phyloP scores from a whole-genome alignment of 2,113 vertebrate genomes.

The Neodontobutis hainanensis region DNA sequence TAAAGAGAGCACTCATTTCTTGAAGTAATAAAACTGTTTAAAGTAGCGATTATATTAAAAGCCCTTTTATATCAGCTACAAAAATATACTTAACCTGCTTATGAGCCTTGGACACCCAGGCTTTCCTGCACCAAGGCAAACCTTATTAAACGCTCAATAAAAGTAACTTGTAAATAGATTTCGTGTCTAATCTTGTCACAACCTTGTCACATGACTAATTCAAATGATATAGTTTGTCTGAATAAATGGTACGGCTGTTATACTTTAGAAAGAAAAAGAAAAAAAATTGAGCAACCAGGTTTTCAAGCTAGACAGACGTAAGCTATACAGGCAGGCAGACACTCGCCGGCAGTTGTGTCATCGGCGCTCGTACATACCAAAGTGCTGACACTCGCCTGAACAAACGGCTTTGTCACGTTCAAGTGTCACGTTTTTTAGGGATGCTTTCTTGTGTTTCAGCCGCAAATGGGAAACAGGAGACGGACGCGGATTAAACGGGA shows the following conservation, averaged over 20 bases:
- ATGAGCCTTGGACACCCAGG: conserved; percentile 1
- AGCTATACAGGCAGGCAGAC: conserved; percentile 46
- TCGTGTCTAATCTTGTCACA: neutral
- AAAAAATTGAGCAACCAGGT: conserved; percentile 43
- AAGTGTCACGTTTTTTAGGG: conserved; percentile 70
- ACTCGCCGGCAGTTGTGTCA: conserved; percentile 52
- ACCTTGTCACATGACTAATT: neutral
- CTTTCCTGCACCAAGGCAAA: conserved; percentile 17
- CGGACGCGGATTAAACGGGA: conserved; percentile 36
- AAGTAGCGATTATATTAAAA: conserved; percentile 1
- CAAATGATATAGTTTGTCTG: neutral
- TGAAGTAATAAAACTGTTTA: conserved; percentile 15
- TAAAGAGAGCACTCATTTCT: neutral
- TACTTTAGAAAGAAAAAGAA: neutral
- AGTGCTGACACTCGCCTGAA: conserved; percentile 63
- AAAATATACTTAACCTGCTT: conserved; percentile 22
- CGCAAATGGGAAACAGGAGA: conserved; percentile 51
- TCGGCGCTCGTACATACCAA: conserved; percentile 64
- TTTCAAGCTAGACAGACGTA: conserved; percentile 21
- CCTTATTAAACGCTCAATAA: conserved; percentile 5
- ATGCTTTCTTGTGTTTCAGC: conserved; percentile 65
- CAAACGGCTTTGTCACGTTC: conserved; percentile 74
- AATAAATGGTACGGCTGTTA: neutral
- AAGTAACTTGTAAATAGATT: conserved; percentile 28
- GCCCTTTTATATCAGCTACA: conserved; percentile 13